phyloP scores from a whole-genome alignment of 2,113 vertebrate genomes.

The Anarrhichthys ocellatus region DNA sequence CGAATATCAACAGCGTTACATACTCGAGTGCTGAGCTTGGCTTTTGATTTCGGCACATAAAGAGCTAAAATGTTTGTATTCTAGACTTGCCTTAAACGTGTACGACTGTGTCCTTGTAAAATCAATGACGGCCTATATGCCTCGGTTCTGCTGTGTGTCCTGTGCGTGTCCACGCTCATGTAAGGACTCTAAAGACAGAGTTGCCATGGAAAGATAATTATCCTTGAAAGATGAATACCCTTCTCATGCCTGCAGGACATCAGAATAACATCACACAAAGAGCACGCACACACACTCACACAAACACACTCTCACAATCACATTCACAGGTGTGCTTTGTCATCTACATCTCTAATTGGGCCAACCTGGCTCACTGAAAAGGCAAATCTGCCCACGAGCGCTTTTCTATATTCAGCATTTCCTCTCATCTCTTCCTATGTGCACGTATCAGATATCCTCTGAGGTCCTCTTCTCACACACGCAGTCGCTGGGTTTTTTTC shows the following conservation, averaged over 20 bases:
- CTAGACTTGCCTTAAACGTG: background rate
- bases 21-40: background rate
- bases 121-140: background rate
- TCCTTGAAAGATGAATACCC: slow-evolving; percentile 57
- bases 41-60: background rate
- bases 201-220: slow-evolving; percentile 39
- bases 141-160: background rate
- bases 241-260: slow-evolving; percentile 37
- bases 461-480: slow-evolving; percentile 32
- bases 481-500: background rate
- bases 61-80: background rate
- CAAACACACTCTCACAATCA: slow-evolving; percentile 3
- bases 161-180: background rate
- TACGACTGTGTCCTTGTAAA: slow-evolving; percentile 37
- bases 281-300: slow-evolving; percentile 6
- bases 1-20: background rate
- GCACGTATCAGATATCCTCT: slow-evolving; percentile 52
- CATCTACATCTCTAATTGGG: slow-evolving; percentile 67
- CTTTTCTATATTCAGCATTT: slow-evolving; percentile 63
- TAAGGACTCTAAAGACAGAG: slow-evolving; percentile 24
- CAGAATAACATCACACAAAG: slow-evolving; percentile 35
- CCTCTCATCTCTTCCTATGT: slow-evolving; percentile 58
- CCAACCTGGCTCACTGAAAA: slow-evolving; percentile 48
- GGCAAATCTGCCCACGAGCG: slow-evolving; percentile 62
- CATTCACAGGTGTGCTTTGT: slow-evolving; percentile 47